Evolutionary conservation across 2,888 invertebrate species (phyloP).

Genomic region (Pachliopta kotzebuea): DNA sequence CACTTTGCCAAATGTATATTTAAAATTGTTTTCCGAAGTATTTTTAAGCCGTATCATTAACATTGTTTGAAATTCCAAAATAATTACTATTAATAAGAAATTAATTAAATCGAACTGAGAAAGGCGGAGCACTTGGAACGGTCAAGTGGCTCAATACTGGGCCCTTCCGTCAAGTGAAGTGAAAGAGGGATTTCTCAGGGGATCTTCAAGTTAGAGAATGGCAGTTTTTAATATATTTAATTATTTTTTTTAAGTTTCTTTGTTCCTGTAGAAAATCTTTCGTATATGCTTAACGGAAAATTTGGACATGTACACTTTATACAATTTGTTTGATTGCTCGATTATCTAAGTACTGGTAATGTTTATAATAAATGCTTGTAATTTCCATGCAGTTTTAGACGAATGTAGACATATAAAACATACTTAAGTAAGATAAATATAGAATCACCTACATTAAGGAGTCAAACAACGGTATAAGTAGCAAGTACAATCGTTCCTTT

Average conservation of each 20-base stretch:
- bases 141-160: not conserved
- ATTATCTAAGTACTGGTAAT: too few relatives aligned
- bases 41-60: too few relatives aligned
- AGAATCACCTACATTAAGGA: constrained; percentile 2
- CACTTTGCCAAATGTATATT: too few relatives aligned
- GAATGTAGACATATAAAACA: not conserved
- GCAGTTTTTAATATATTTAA: not conserved
- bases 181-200: not conserved
- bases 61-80: too few relatives aligned
- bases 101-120: not conserved
- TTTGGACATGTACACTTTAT: too few relatives aligned
- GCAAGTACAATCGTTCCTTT: constrained; percentile 19
- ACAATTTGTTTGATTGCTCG: too few relatives aligned
- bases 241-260: too few relatives aligned
- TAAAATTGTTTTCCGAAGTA: too few relatives aligned
- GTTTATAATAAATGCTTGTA: too few relatives aligned
- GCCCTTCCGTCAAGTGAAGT: constrained; percentile 1
- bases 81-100: not conserved
- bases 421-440: not conserved
- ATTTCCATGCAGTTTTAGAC: too few relatives aligned
- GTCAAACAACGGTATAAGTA: constrained; percentile 10
- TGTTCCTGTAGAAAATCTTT: too few relatives aligned
- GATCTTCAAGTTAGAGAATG: not conserved
- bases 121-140: not conserved
- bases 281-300: too few relatives aligned